Percentiles rank a stretch among this genome's conserved stretches.
Conservation (phyloP, 2,797 vertebrate species). For the Limnodromus scolopaceus region DNA sequence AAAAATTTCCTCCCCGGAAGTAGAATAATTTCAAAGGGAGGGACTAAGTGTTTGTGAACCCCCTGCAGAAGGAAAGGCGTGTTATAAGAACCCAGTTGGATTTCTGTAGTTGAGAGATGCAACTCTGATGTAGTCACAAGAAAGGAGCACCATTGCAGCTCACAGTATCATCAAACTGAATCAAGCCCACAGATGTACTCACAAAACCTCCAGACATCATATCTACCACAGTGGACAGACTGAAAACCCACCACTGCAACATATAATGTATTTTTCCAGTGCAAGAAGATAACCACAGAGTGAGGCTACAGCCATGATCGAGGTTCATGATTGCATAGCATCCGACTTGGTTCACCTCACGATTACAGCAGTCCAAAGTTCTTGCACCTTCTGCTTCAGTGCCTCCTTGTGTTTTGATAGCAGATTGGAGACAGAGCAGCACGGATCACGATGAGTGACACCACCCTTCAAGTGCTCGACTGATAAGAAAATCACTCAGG, state of each 20-base stretch:
- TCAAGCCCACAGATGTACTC: neutral
- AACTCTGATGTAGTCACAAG: neutral
- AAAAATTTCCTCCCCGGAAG: neutral
- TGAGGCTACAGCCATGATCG: neutral
- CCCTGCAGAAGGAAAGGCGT: neutral
- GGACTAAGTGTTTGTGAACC: neutral
- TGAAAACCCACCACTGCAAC: neutral
- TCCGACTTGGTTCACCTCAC: neutral
- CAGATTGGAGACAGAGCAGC: neutral
- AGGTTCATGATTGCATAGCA: neutral
- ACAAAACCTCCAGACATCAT: neutral
- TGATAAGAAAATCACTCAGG: constrained; percentile 33
- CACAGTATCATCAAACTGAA: neutral
- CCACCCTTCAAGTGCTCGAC: neutral
- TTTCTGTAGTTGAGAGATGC: neutral
- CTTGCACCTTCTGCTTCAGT: neutral
- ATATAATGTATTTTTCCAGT: neutral
- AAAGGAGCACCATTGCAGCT: neutral
- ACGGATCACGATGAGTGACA: neutral
- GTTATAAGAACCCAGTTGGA: neutral
- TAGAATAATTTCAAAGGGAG: neutral
- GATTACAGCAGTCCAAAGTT: neutral
- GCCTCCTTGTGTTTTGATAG: neutral
- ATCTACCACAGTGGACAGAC: neutral
- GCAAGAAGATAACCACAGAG: neutral